Evolutionary conservation across 2,888 invertebrate species (phyloP), one percentile per base, ranked within the genome.

Genomic region (Andrena camellia): DNA sequence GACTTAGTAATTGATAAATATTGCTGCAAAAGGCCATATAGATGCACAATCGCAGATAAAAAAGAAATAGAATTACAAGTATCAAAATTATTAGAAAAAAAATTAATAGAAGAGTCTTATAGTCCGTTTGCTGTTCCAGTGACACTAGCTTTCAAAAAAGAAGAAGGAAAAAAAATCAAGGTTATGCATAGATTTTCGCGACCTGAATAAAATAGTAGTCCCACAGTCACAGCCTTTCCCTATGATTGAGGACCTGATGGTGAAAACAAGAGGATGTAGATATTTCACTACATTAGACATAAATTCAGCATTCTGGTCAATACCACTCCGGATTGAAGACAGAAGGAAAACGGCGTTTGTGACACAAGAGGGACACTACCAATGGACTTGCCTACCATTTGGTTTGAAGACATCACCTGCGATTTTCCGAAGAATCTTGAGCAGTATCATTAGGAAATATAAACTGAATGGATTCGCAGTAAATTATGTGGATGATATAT

Each of bases 221-320:
- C 88, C 88, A 1, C 83, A 88, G 60, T 60, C 70, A 20, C 71
- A 71, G 10, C 71, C 71, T 23, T 71, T 71, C 31, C 71, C 71
- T 10, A 8, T 74, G 31, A 60, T 74, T 8, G 67, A 74, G n/a
- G 67, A 67, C 60, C 23, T 74, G 13, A 67, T 59, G 59, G 52
- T 13, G 6, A 73, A 68, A 69, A 69, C 68, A 52, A 69, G 50
- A 50, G 35, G 42, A 42, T 42, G n/a, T 90, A 7, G 89, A 90
- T 60, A 42, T 42, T 42, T 42, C 42, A 42, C 42, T 13, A 42
- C 42, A 42, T 42, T 42, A 42, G 42, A 42, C 42, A 85, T 90
- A 54, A 90, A 90, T 42, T 89, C 90, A 20, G 89, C 88, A 0
- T 90, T 90, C 64, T 90, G 87, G 89, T 83, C 86, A 26, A 89